phyloP scores from a whole-genome alignment of 2,888 invertebrate species.

The Ctenicera cuprea region DNA sequence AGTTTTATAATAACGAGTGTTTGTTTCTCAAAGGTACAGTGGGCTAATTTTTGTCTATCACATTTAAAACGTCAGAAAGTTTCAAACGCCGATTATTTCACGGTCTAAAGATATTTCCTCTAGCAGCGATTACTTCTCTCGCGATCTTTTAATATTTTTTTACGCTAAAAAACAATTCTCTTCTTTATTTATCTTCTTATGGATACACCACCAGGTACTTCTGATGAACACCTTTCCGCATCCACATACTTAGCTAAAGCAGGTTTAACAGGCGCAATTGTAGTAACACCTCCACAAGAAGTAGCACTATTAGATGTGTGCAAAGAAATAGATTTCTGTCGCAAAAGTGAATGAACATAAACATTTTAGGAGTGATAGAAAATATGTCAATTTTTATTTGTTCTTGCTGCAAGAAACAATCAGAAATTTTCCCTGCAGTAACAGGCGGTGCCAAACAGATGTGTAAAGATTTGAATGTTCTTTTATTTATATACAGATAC shows the following conservation, averaged over 20 bases:
- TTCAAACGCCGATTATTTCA: no score
- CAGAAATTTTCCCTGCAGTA: conserved; percentile 92
- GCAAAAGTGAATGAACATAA: conserved; percentile 89
- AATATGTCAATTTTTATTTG: conserved; percentile 97
- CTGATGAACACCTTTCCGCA: conserved; percentile 95
- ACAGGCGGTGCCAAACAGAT: conserved; percentile 91
- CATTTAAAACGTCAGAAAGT: no score
- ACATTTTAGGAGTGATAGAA: conserved; percentile 93
- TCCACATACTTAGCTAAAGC: conserved; percentile 83
- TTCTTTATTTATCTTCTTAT: conserved; percentile 90
- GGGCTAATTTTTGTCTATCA: no score
- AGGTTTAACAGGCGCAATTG: conserved; percentile 85
- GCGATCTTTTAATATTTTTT: no score
- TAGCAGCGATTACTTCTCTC: no score
- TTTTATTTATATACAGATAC: no score
- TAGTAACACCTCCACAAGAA: conserved; percentile 98
- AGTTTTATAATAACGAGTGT: no score
- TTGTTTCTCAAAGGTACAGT: no score
- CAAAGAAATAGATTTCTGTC: conserved; percentile 95
- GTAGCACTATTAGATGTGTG: conserved; percentile 91
- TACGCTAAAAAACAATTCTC: no score
- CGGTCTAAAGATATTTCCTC: no score
- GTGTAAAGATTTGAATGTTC: conserved; percentile 84
- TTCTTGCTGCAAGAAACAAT: conserved; percentile 88
- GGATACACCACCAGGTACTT: conserved; percentile 97